Conservation (phyloP, 53 echinoderm and acorn worm genomes). For the Holothuria scabra region DNA sequence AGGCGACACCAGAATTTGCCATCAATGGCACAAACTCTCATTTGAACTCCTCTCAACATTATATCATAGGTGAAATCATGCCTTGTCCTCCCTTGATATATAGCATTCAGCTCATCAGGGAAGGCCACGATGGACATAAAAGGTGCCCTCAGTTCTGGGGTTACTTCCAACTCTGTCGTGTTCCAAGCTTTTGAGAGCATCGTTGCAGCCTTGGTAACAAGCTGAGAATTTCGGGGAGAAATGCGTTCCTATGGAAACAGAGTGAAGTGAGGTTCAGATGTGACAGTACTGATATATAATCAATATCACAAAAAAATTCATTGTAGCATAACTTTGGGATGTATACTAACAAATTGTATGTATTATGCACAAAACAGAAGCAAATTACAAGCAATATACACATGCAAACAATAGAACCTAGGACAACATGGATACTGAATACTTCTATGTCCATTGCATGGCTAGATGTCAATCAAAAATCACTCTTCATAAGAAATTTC, state of each 20-base stretch:
- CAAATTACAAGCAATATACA: no score
- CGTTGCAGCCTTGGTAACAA: slow-evolving; percentile 52
- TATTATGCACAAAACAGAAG: no score
- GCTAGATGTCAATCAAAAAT: no score
- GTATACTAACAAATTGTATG: no score
- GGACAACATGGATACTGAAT: no score
- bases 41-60: neutral
- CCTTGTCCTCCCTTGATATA: neutral
- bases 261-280: no score
- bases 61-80: neutral
- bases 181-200: slow-evolving; percentile 60
- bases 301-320: no score
- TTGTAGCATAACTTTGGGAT: no score
- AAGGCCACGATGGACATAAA: slow-evolving; percentile 45
- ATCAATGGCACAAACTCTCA: neutral
- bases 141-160: slow-evolving; percentile 26
- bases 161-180: slow-evolving; percentile 30
- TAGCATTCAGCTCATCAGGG: neutral
- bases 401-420: no score
- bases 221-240: slow-evolving; percentile 29
- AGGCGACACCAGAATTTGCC: slow-evolving; percentile 6
- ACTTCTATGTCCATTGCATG: no score
- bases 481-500: no score
- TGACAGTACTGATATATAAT: no score
- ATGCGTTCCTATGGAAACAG: slow-evolving; percentile 35